Conservation (phyloP, 2,888 invertebrate genomes). For the Parapristionchus giblindavisi region DNA sequence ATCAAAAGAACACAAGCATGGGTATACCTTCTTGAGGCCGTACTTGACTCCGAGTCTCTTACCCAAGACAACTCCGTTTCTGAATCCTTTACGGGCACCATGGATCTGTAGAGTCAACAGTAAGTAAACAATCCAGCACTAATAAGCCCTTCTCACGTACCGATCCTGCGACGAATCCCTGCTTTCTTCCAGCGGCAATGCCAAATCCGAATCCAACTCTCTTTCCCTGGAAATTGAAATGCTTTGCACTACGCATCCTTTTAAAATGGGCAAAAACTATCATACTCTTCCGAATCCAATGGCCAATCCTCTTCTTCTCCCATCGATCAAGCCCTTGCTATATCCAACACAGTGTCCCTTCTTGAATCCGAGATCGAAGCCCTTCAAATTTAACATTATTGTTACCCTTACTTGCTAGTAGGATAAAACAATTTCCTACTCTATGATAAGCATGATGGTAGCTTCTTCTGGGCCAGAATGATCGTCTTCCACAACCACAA, state of each 20-base stretch:
- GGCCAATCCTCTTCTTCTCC: constrained; percentile 19
- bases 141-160: no score
- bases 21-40: constrained; percentile 12
- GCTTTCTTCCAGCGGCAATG: no score
- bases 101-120: constrained; percentile 16
- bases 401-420: not conserved
- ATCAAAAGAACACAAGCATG: not conserved
- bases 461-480: no score
- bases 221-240: not conserved
- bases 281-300: constrained; percentile 1
- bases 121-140: no score
- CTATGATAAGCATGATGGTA: no score
- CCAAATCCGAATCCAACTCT: no score
- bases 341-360: not conserved
- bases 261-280: no score
- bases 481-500: no score
- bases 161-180: no score
- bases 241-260: no score
- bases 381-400: not conserved
- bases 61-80: not conserved
- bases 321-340: not conserved
- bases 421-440: no score
- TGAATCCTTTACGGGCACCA: constrained; percentile 9
- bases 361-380: not conserved
- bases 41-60: not conserved